A percentile compares a stretch with the other conserved stretches of the same genome.
Evolutionary conservation across 2,888 invertebrate genomes (phyloP).

Genomic region (Apantesis nais): DNA sequence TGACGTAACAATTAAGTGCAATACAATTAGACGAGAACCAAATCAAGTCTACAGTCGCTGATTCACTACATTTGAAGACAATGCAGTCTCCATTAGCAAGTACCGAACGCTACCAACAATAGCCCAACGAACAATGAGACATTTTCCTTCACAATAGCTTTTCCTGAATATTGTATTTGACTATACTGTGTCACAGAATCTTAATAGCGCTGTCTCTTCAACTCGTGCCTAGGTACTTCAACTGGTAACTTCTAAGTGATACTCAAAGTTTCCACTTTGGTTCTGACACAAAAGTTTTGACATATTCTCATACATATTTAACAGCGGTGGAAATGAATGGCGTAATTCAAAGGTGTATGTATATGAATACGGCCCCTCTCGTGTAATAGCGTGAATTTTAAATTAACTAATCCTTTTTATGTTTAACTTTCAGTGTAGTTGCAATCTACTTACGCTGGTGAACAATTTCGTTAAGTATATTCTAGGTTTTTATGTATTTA

Average conservation of each 20-base stretch:
- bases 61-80: conserved; percentile 69
- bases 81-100: conserved; percentile 80
- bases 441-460: background rate
- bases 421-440: conserved; percentile 28
- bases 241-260: conserved; percentile 46
- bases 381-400: conserved; percentile 47
- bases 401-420: conserved; percentile 41
- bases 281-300: conserved; percentile 61
- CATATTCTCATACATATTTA: conserved; percentile 72
- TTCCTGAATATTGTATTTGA: conserved; percentile 81
- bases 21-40: conserved; percentile 44
- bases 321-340: conserved; percentile 59
- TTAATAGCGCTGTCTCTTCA: conserved; percentile 64
- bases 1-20: conserved; percentile 32
- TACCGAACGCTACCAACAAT: conserved; percentile 72
- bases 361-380: conserved; percentile 46
- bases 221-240: conserved; percentile 56
- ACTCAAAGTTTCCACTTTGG: conserved; percentile 65
- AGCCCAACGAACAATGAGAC: conserved; percentile 74
- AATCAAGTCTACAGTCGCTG: conserved; percentile 49
- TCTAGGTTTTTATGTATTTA: background rate
- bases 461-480: background rate
- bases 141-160: conserved; percentile 79
- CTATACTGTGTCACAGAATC: conserved; percentile 70
- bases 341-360: conserved; percentile 52